Evolutionary conservation across 2,113 vertebrate species (phyloP).

Genomic region (Sinocyclocheilus anshuiensis): DNA sequence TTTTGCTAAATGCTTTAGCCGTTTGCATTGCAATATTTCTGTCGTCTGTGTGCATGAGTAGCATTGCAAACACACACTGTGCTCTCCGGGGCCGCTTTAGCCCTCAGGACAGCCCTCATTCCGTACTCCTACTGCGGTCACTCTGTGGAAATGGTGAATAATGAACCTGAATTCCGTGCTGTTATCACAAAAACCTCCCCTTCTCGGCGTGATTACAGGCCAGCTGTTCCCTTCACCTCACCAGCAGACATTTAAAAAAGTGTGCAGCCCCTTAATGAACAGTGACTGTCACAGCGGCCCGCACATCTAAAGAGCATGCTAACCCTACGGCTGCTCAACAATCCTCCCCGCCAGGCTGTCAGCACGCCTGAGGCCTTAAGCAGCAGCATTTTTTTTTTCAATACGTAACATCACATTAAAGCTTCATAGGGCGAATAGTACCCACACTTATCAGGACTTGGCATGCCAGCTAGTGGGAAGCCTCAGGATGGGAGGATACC

Average conservation of each 20-base stretch:
- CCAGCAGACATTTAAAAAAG: slow-evolving; percentile 48
- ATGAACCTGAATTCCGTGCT: slow-evolving; percentile 46
- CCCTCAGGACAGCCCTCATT: background rate
- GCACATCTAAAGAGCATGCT: background rate
- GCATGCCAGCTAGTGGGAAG: slow-evolving; percentile 36
- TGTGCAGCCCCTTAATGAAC: slow-evolving; percentile 14
- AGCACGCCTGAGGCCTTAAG: slow-evolving; percentile 62
- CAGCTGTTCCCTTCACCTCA: slow-evolving; percentile 50
- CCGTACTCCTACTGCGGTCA: slow-evolving; percentile 1
- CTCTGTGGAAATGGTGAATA: slow-evolving; percentile 50
- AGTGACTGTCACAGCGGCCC: slow-evolving; percentile 3
- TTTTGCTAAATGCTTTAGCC: background rate
- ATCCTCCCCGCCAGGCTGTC: slow-evolving; percentile 26
- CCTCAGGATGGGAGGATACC: slow-evolving; percentile 39
- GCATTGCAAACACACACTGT: slow-evolving; percentile 1
- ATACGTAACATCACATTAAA: slow-evolving; percentile 55
- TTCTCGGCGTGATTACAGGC: slow-evolving; percentile 51
- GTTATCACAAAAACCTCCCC: slow-evolving; percentile 53
- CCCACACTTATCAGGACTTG: slow-evolving; percentile 49
- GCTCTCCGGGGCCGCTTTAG: background rate
- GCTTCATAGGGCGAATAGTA: slow-evolving; percentile 39
- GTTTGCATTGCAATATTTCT: background rate
- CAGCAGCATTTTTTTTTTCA: slow-evolving; percentile 60
- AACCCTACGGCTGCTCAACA: slow-evolving; percentile 27
- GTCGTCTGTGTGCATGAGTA: background rate